A percentile compares a stretch with the other conserved stretches of the same genome.
Evolutionary conservation across 92 coral and sea anemone species (phyloP).

Genomic region (Epizoanthus scotinus): DNA sequence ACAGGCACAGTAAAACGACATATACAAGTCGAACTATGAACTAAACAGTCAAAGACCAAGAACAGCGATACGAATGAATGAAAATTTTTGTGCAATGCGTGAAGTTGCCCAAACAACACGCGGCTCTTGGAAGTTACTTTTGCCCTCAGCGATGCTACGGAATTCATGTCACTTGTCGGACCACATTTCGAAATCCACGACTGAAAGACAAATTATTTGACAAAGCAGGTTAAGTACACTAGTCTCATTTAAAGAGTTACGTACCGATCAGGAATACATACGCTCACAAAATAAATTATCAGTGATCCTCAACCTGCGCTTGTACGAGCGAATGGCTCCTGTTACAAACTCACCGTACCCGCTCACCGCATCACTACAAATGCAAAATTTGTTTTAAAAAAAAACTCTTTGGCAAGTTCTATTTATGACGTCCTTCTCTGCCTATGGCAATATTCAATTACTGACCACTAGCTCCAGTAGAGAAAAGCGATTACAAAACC

Average conservation of each 20-base stretch:
- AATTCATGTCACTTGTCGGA: constrained; percentile 48
- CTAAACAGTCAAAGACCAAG: constrained; percentile 25
- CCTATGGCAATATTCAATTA: constrained; percentile 63
- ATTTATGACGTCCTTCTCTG: constrained; percentile 56
- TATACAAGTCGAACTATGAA: constrained; percentile 47
- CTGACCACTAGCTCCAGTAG: constrained; percentile 46
- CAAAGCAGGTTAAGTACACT: constrained; percentile 26
- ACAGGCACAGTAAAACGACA: constrained; percentile 80
- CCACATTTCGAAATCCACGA: constrained; percentile 28
- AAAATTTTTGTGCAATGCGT: constrained; percentile 47
- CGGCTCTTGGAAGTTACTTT: constrained; percentile 41
- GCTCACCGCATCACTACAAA: constrained; percentile 42
- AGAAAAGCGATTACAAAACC: constrained; percentile 28
- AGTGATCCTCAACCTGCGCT: constrained; percentile 8
- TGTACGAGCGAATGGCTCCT: constrained; percentile 19
- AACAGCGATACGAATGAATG: constrained; percentile 48
- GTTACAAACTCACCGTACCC: constrained; percentile 56
- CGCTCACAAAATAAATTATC: constrained; percentile 7
- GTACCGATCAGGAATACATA: not conserved
- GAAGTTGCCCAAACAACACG: constrained; percentile 38
- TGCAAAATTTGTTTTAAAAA: constrained; percentile 35
- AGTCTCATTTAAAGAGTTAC: constrained; percentile 23
- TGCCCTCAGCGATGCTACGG: constrained; percentile 61
- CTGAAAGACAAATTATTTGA: constrained; percentile 36
- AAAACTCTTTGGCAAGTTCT: constrained; percentile 43